Conservation (phyloP, 2,888 invertebrate genomes). For the Sinhomidia bicolor region DNA sequence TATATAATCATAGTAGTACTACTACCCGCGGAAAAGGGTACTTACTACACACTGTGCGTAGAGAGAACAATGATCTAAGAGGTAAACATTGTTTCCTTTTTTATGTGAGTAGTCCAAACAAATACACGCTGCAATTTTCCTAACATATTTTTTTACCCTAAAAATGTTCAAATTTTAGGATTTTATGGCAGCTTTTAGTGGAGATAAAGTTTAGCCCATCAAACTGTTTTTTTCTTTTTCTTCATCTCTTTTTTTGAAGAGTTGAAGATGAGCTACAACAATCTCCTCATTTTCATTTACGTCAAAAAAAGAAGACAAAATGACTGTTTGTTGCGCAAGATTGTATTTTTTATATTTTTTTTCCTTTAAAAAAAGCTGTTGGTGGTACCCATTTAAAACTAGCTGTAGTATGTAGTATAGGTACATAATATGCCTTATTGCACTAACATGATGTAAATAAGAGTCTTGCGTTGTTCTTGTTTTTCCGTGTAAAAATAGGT, state of each 20-base stretch:
- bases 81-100: conserved; percentile 37
- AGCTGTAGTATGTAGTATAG: no score
- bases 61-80: not conserved
- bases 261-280: conserved; percentile 19
- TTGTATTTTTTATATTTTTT: not conserved
- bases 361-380: not conserved
- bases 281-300: conserved; percentile 27
- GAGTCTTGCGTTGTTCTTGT: not conserved
- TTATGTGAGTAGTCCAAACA: not conserved
- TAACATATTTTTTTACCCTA: not conserved
- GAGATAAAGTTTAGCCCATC: conserved; percentile 61
- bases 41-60: not conserved
- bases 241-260: no score
- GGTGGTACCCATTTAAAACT: conserved; percentile 4
- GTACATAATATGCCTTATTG: not conserved
- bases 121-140: not conserved
- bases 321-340: not conserved
- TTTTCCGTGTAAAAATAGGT: not conserved
- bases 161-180: conserved; percentile 46
- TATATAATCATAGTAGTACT: not conserved
- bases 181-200: conserved; percentile 65
- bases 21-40: not conserved
- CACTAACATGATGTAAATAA: not conserved
- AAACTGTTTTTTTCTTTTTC: conserved; percentile 21
- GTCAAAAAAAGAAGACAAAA: not conserved